Conservation (phyloP, 2,113 vertebrate species). For the Arizona elegans region DNA sequence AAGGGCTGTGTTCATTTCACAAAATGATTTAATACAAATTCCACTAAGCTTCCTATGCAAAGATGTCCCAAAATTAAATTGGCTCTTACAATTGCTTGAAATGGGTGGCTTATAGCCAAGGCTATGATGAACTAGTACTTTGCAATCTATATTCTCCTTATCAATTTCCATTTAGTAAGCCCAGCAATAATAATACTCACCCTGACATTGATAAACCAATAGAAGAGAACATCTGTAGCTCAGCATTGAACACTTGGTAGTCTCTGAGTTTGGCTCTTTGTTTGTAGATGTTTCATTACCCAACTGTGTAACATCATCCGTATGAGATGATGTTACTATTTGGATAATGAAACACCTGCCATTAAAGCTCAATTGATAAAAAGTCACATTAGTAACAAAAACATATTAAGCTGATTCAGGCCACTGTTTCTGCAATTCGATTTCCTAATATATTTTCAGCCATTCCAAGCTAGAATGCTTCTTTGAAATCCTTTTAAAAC, state of each 20-base stretch:
- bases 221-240: not conserved
- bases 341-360: not conserved
- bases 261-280: not conserved
- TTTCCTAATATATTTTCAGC: not conserved
- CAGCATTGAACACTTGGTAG: not conserved
- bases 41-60: not conserved
- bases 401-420: not conserved
- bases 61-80: not conserved
- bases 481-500: not conserved
- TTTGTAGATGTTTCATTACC: not conserved
- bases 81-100: not conserved
- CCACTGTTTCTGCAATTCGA: not conserved
- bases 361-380: not conserved
- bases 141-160: not conserved
- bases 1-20: not conserved
- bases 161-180: not conserved
- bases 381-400: not conserved
- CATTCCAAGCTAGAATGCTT: not conserved
- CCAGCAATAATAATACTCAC: not conserved
- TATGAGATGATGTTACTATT: not conserved
- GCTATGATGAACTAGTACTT: not conserved
- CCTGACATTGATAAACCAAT: not conserved
- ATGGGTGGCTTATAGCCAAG: not conserved
- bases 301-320: not conserved
- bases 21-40: not conserved